These are phyloP conservation scores for Fragum whitleyi DNA, from an alignment of 2,888 invertebrate species.

Conservation along the genomic window DNA sequence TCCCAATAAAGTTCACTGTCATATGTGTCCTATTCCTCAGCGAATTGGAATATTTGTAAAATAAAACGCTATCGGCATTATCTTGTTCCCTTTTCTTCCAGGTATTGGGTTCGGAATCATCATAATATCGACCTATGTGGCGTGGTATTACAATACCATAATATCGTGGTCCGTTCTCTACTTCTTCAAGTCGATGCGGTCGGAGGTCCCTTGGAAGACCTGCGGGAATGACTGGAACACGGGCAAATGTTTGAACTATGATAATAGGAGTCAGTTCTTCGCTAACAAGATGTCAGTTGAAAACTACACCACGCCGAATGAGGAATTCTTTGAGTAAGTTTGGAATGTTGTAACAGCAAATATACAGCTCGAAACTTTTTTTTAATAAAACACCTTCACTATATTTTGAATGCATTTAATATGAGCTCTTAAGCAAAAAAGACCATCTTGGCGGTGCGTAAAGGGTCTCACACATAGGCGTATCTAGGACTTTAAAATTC, in stretches of 20 bases:
- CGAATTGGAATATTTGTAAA: no score
- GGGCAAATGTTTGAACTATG: constrained; percentile 87
- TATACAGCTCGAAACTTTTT: no score
- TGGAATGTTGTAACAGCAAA: no score
- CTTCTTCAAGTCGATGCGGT: constrained; percentile 83
- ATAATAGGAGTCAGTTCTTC: constrained; percentile 45
- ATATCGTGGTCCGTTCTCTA: constrained; percentile 93
- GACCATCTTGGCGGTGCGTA: no score
- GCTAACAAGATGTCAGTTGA: constrained; percentile 34
- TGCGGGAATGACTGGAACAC: constrained; percentile 85
- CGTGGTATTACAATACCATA: constrained; percentile 98
- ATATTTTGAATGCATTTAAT: no score
- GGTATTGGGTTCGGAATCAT: constrained; percentile 99
- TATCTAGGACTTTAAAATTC: no score
- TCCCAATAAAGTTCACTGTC: no score
- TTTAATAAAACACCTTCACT: no score
- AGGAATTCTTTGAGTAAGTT: constrained; percentile 71
- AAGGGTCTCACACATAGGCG: no score
- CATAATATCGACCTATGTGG: constrained; percentile 89
- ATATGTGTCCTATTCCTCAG: no score
- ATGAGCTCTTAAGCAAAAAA: no score
- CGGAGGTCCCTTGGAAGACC: constrained; percentile 84
- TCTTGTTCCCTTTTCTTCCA: constrained; percentile 85
- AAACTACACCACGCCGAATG: constrained; percentile 58
- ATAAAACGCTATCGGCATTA: no score